These are phyloP conservation scores for Dicrostonyx torquatus DNA, from an alignment of 2,797 vertebrate genomes.

Conservation along the genomic window DNA sequence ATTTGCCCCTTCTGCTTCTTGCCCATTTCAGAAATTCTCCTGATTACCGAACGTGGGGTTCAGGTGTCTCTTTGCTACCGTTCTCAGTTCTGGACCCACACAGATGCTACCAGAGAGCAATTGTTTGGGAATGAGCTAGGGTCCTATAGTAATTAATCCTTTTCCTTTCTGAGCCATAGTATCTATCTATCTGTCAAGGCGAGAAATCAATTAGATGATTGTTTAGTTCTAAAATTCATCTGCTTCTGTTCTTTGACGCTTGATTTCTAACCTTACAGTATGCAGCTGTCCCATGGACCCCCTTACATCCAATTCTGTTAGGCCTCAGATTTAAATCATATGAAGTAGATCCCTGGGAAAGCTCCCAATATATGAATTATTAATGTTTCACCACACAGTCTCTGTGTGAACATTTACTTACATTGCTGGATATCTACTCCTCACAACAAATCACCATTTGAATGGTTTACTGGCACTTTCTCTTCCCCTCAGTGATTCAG, in stretches of 20 bases:
- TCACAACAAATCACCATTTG: conserved; percentile 73
- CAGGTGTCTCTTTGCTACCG: conserved; percentile 9
- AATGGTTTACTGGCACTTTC: conserved; percentile 65
- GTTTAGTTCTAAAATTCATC: conserved; percentile 57
- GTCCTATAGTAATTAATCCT: conserved; percentile 36
- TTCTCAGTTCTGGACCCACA: conserved; percentile 9
- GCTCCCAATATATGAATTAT: conserved; percentile 71
- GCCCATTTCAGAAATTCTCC: conserved; percentile 33
- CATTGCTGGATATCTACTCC: conserved; percentile 67
- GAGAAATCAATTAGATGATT: conserved; percentile 51
- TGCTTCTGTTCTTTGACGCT: conserved; percentile 49
- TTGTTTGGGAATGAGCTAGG: not conserved
- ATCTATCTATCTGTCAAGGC: conserved; percentile 57
- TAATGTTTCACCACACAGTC: conserved; percentile 65
- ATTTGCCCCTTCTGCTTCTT: conserved; percentile 29
- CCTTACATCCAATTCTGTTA: conserved; percentile 72
- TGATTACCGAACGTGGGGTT: not conserved
- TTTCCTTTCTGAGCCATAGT: conserved; percentile 15
- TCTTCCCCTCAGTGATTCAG: conserved; percentile 64
- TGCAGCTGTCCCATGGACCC: conserved; percentile 39
- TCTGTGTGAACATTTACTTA: conserved; percentile 76
- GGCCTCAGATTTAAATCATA: conserved; percentile 60
- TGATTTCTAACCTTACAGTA: conserved; percentile 62
- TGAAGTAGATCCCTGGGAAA: conserved; percentile 65
- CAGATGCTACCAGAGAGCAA: conserved; percentile 12